Conservation (phyloP, 2,113 vertebrate genomes). For the Lampris megalopsis region DNA sequence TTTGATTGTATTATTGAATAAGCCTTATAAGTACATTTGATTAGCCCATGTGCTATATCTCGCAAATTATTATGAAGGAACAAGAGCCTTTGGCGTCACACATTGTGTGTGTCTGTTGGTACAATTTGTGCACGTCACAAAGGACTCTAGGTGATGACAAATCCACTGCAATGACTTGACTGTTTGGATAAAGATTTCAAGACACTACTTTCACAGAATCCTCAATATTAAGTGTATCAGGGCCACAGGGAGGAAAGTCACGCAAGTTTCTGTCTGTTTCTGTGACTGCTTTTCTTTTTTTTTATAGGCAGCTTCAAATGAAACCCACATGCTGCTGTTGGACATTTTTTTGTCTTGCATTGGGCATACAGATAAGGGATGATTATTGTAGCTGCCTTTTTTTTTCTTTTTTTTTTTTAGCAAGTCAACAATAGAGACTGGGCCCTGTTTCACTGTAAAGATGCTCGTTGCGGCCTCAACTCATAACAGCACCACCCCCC, state of each 20-base stretch:
- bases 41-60: not conserved
- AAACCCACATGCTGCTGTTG: slow-evolving; percentile 34
- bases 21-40: not conserved
- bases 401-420: slow-evolving; percentile 19
- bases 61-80: not conserved
- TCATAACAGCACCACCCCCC: not conserved
- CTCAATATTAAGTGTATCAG: not conserved
- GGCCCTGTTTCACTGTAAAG: not conserved
- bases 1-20: slow-evolving; percentile 2
- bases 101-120: not conserved
- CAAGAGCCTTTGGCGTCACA: not conserved
- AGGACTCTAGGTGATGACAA: too few relatives aligned
- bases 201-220: too few relatives aligned
- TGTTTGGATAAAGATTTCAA: too few relatives aligned
- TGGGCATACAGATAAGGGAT: slow-evolving; percentile 20
- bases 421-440: slow-evolving; percentile 8
- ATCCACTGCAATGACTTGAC: too few relatives aligned
- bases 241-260: slow-evolving; percentile 6
- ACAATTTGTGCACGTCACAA: not conserved
- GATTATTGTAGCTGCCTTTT: slow-evolving; percentile 12
- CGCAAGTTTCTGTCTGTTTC: slow-evolving; percentile 8
- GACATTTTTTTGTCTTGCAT: not conserved
- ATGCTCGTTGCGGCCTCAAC: not conserved
- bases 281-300: not conserved
- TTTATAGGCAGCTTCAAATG: slow-evolving; percentile 14